These are phyloP conservation scores for Falco naumanni DNA, from an alignment of 2,797 vertebrate species.

Conservation along the genomic window DNA sequence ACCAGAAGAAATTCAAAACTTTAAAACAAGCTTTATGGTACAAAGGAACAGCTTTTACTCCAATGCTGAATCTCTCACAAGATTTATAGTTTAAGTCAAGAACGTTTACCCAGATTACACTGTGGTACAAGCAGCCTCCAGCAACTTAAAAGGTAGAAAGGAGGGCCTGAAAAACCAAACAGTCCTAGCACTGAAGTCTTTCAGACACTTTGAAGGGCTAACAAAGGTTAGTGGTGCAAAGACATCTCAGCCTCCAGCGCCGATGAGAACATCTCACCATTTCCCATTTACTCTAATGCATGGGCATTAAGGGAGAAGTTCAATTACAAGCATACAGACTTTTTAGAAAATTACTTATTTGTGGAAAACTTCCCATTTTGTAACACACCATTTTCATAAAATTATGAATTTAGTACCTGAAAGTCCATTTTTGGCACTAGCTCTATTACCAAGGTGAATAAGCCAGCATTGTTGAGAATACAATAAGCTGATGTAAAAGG, in stretches of 20 bases:
- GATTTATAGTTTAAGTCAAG: background rate
- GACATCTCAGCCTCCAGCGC: background rate
- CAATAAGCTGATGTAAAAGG: conserved; percentile 15
- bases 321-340: background rate
- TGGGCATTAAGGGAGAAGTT: background rate
- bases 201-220: background rate
- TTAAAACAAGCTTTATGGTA: background rate
- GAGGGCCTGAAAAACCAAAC: background rate
- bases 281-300: background rate
- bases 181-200: background rate
- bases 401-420: background rate
- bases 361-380: background rate
- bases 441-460: background rate
- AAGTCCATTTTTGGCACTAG: background rate
- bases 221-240: background rate
- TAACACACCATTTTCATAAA: background rate
- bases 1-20: background rate
- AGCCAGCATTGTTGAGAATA: conserved; percentile 29
- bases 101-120: background rate
- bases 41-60: background rate
- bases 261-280: background rate
- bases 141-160: background rate
- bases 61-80: background rate
- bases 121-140: background rate
- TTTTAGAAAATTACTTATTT: background rate